These are phyloP conservation scores for Dexiosoma caninum DNA, from an alignment of 2,888 invertebrate genomes.

Conservation along the genomic window DNA sequence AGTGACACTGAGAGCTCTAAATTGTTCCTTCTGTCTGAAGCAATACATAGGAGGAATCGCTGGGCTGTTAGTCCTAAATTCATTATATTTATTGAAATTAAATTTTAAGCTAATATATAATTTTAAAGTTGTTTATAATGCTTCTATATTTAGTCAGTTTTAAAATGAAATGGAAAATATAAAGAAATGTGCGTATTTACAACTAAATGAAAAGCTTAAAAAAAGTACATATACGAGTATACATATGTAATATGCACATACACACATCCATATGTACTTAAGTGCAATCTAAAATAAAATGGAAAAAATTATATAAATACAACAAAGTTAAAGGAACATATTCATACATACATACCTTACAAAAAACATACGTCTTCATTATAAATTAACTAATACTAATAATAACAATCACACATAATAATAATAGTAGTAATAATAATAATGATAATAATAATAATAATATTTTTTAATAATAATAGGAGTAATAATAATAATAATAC, in stretches of 20 bases:
- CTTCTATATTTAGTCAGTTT: slow-evolving; percentile 22
- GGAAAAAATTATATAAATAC: slow-evolving; percentile 17
- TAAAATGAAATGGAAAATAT: slow-evolving; percentile 16
- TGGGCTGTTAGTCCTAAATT: no score
- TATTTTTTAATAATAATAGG: no score
- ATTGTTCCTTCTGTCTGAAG: no score
- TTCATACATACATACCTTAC: slow-evolving; percentile 15
- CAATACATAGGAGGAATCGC: no score
- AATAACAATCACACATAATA: slow-evolving; percentile 44
- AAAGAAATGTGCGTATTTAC: slow-evolving; percentile 47
- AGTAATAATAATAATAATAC: slow-evolving; percentile 19
- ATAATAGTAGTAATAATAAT: no score
- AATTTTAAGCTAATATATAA: no score
- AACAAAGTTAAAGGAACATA: slow-evolving; percentile 48
- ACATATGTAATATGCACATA: neutral
- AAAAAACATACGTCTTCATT: slow-evolving; percentile 16
- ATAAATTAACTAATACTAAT: slow-evolving; percentile 38
- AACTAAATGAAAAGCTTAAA: slow-evolving; percentile 44
- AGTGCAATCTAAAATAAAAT: slow-evolving; percentile 23
- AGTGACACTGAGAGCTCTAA: no score
- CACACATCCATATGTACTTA: neutral
- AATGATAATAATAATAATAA: no score
- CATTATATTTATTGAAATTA: no score
- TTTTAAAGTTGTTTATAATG: slow-evolving; percentile 3
- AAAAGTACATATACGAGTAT: no score